Conservation (phyloP, 1,140 invertebrate species). For the Tribolium madens region DNA sequence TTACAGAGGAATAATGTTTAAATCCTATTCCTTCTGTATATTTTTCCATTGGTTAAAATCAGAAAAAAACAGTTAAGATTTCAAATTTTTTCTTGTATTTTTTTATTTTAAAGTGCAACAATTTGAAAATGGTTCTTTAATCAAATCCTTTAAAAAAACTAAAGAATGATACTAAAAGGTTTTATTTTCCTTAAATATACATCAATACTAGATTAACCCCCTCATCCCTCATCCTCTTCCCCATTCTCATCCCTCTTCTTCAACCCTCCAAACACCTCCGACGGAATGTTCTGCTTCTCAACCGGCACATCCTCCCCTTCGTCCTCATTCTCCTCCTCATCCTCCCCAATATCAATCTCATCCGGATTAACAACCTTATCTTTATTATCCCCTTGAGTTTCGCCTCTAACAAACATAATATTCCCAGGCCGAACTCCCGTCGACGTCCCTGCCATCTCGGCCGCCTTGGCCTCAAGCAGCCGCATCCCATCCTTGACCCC, state of each 20-base stretch:
- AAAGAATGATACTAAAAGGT: no score
- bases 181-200: neutral
- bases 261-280: constrained; percentile 88
- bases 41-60: no score
- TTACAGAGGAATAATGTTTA: no score
- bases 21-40: no score
- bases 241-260: constrained; percentile 62
- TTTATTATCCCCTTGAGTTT: constrained; percentile 81
- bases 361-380: constrained; percentile 91
- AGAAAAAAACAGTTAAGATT: no score
- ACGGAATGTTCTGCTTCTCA: constrained; percentile 84
- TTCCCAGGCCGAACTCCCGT: constrained; percentile 70
- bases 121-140: no score
- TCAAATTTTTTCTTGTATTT: no score
- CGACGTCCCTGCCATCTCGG: constrained; percentile 74
- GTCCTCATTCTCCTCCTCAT: constrained; percentile 78
- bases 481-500: constrained; percentile 87
- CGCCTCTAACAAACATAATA: constrained; percentile 88
- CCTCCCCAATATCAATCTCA: constrained; percentile 91
- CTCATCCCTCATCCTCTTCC: constrained; percentile 59
- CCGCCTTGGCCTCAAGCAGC: constrained; percentile 86
- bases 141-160: no score
- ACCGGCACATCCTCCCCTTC: constrained; percentile 74
- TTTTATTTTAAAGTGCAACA: no score
- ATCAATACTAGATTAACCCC: neutral